Evolutionary conservation across 1,140 invertebrate genomes (phyloP).

Genomic region (Tetramorium simillimum): DNA sequence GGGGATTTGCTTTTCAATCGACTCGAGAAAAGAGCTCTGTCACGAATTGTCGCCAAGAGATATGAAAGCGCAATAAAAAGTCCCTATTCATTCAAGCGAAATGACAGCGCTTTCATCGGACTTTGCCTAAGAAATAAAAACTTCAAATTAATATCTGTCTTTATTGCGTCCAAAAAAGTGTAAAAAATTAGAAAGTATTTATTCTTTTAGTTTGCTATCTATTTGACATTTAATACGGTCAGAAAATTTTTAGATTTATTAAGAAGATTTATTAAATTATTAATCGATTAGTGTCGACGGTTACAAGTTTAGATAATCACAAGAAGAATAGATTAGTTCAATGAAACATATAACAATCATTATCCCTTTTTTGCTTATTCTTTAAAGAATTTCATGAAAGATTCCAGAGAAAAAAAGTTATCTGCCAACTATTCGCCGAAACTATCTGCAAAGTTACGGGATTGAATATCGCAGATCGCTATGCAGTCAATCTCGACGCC

Average conservation of each 20-base stretch:
- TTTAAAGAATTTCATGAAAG: neutral
- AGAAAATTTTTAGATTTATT: neutral
- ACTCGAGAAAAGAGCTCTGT: neutral
- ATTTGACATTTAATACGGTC: neutral
- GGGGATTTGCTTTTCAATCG: neutral
- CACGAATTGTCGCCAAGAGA: slow-evolving; percentile 11
- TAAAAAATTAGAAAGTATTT: neutral
- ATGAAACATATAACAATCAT: neutral
- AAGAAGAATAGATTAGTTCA: neutral
- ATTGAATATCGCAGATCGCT: neutral
- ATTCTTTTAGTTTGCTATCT: neutral
- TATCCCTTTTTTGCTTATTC: neutral
- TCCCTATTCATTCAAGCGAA: neutral
- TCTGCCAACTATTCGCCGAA: neutral
- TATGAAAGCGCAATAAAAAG: slow-evolving; percentile 43
- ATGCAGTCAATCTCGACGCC: neutral
- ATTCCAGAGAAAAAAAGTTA: neutral
- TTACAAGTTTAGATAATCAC: neutral
- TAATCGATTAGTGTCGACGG: neutral
- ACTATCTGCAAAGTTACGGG: neutral
- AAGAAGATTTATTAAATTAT: neutral
- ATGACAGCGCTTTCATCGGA: neutral
- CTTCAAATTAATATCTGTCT: slow-evolving; percentile 28
- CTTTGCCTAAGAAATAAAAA: neutral
- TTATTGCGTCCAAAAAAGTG: neutral